These are phyloP conservation scores for Recurvirostra avosetta DNA, from an alignment of 2,113 vertebrate genomes.

Conservation along the genomic window DNA sequence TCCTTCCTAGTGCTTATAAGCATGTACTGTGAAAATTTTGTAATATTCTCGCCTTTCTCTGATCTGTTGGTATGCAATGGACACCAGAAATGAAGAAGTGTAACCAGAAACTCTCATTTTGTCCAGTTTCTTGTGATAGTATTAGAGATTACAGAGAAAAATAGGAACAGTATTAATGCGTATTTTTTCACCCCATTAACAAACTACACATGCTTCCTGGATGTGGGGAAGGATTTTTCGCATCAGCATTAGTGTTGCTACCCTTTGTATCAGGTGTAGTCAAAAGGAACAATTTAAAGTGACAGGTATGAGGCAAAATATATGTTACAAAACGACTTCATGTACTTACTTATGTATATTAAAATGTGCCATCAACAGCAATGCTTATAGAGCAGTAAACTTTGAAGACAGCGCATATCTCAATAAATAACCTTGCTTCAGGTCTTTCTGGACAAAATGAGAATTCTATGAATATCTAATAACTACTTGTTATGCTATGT, in stretches of 20 bases:
- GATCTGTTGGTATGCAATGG: neutral
- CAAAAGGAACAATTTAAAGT: neutral
- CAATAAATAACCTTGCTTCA: neutral
- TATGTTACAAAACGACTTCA: neutral
- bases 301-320: neutral
- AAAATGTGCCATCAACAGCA: neutral
- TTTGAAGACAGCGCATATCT: neutral
- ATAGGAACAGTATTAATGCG: neutral
- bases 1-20: neutral
- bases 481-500: neutral
- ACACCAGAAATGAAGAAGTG: neutral
- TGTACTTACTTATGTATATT: neutral
- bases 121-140: neutral
- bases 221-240: neutral
- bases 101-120: neutral
- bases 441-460: neutral
- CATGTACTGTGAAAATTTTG: neutral
- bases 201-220: neutral
- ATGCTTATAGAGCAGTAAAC: neutral
- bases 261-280: neutral
- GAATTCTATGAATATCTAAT: neutral
- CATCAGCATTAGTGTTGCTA: neutral
- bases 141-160: neutral
- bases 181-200: neutral
- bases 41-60: neutral